Conservation (phyloP, 1,140 invertebrate genomes). For the Rhagoletis zephyria region DNA sequence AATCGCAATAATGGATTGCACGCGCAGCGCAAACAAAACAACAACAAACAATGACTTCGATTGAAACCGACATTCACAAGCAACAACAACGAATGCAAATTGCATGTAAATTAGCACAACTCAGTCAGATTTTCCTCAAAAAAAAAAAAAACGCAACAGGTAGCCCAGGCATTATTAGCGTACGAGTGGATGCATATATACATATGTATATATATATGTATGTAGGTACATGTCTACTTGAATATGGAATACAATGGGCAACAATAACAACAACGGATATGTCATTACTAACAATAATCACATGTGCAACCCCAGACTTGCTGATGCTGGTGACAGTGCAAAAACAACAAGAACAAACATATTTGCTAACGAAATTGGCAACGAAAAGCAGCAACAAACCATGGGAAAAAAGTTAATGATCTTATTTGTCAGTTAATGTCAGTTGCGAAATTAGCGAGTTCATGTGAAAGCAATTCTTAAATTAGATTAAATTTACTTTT, state of each 20-base stretch:
- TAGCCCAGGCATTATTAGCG: neutral
- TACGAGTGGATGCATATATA: neutral
- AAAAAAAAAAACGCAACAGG: slow-evolving; percentile 31
- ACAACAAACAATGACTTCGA: neutral
- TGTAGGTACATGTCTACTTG: neutral
- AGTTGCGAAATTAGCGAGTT: neutral
- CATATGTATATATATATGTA: neutral
- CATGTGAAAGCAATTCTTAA: neutral
- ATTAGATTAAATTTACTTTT: neutral
- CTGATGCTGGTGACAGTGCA: neutral
- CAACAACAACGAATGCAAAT: slow-evolving; percentile 44
- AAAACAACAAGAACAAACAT: neutral
- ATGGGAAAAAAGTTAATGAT: slow-evolving; percentile 28
- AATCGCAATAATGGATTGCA: neutral
- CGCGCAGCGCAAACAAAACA: neutral
- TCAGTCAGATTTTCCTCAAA: slow-evolving; percentile 3
- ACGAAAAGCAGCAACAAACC: neutral
- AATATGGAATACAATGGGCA: neutral
- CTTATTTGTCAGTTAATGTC: neutral
- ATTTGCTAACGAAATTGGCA: neutral
- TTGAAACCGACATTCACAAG: neutral
- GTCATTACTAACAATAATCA: too few species aligned
- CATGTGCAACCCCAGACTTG: neutral
- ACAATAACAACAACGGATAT: too few species aligned
- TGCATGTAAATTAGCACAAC: slow-evolving; percentile 48